A percentile compares a stretch with the other conserved stretches of the same genome.
Conservation (phyloP, 2,797 vertebrate species). For the Antrozous pallidus region DNA sequence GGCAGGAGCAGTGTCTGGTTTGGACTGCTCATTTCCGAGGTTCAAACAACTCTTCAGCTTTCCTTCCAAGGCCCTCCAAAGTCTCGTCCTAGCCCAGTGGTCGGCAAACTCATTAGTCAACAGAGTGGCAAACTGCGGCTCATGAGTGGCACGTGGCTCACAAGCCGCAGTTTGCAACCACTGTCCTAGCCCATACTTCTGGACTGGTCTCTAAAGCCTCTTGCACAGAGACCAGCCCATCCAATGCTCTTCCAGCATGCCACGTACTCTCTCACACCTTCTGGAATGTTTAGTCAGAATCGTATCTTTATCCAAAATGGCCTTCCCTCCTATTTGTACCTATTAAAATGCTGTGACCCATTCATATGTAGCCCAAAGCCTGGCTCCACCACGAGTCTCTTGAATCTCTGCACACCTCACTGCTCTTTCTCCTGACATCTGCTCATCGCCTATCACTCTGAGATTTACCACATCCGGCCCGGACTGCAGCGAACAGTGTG, state of each 20-base stretch:
- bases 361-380: not conserved
- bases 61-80: not conserved
- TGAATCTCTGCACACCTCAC: not conserved
- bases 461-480: not conserved
- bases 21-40: not conserved
- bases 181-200: not conserved
- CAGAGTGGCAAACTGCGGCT: too few relatives aligned
- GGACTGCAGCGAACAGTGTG: rapidly evolving
- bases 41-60: not conserved
- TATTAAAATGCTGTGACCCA: not conserved
- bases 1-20: not conserved
- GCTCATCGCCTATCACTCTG: not conserved
- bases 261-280: not conserved
- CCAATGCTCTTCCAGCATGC: not conserved
- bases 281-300: not conserved
- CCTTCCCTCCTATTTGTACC: not conserved
- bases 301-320: not conserved
- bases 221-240: not conserved
- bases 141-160: too few relatives aligned
- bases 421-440: not conserved
- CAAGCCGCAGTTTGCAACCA: too few relatives aligned
- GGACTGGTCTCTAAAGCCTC: not conserved
- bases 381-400: not conserved
- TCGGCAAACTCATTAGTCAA: too few relatives aligned
- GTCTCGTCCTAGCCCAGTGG: not conserved